These are phyloP conservation scores for Drosophila anceps DNA, from an alignment of 2,888 invertebrate species.

Conservation along the genomic window DNA sequence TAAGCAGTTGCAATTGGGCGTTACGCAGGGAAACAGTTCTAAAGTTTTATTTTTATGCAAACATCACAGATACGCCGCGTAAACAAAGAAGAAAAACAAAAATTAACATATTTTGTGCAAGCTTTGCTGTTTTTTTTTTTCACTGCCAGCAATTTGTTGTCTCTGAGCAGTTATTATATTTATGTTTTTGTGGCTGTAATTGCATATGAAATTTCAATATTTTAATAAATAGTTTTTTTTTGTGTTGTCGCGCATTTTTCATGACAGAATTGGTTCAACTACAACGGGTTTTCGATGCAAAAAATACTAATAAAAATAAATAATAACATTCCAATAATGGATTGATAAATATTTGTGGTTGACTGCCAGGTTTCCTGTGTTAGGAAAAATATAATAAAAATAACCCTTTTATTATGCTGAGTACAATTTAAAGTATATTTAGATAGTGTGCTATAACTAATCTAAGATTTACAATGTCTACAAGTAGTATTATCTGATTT, in stretches of 20 bases:
- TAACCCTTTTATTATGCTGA: neutral
- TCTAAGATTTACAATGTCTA: neutral
- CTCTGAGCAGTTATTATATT: conserved; percentile 57
- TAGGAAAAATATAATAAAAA: neutral
- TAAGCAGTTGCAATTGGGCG: conserved; percentile 55
- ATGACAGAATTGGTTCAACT: conserved; percentile 77
- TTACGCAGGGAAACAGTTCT: conserved; percentile 37
- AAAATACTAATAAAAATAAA: conserved; percentile 15
- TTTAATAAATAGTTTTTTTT: conserved; percentile 68
- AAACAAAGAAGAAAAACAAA: conserved; percentile 18
- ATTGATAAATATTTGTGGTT: neutral
- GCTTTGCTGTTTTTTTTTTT: conserved; percentile 16
- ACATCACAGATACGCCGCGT: conserved; percentile 67
- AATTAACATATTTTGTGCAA: conserved; percentile 28
- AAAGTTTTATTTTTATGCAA: conserved; percentile 31
- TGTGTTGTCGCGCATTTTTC: conserved; percentile 53
- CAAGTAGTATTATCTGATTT: too few relatives aligned
- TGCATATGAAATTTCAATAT: conserved; percentile 69
- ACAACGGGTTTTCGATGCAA: conserved; percentile 64
- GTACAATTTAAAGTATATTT: neutral
- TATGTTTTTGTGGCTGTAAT: conserved; percentile 66
- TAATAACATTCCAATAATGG: conserved; percentile 8
- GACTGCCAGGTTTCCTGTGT: conserved; percentile 17
- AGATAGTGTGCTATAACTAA: neutral
- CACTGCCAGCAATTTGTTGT: conserved; percentile 42